A percentile compares a stretch with the other conserved stretches of the same genome.
Evolutionary conservation across 2,797 vertebrate species (phyloP).

Genomic region (Neosilurus hyrtlii): DNA sequence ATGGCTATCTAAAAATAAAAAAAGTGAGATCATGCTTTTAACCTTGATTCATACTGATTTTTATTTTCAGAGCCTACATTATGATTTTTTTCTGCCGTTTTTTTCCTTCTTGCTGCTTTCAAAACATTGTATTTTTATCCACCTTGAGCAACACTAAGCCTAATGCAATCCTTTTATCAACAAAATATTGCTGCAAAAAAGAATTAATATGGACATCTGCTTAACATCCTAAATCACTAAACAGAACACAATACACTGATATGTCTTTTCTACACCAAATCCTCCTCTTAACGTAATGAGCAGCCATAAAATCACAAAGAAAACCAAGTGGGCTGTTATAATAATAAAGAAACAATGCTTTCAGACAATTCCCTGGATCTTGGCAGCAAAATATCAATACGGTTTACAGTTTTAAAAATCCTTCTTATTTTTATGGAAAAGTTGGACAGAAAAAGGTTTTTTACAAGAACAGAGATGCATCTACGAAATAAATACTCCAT

Average conservation of each 20-base stretch:
- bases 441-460: not conserved
- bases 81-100: not conserved
- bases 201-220: not conserved
- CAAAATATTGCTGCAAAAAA: not conserved
- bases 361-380: not conserved
- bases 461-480: not conserved
- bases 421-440: not conserved
- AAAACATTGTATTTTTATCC: slow-evolving; percentile 21
- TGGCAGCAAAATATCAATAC: not conserved
- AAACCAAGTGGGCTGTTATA: not conserved
- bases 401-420: not conserved
- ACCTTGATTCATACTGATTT: not conserved
- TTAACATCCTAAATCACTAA: not conserved
- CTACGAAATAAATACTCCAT: no score
- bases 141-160: not conserved
- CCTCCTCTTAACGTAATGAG: not conserved
- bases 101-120: slow-evolving; percentile 11
- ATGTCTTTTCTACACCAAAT: not conserved
- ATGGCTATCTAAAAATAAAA: not conserved
- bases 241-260: not conserved
- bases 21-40: not conserved
- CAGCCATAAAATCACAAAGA: not conserved
- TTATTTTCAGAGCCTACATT: not conserved
- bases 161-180: slow-evolving; percentile 22
- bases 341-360: not conserved